Base-by-base conservation (phyloP, 2,797 vertebrate genomes). In the Helarctos malayanus region DNA sequence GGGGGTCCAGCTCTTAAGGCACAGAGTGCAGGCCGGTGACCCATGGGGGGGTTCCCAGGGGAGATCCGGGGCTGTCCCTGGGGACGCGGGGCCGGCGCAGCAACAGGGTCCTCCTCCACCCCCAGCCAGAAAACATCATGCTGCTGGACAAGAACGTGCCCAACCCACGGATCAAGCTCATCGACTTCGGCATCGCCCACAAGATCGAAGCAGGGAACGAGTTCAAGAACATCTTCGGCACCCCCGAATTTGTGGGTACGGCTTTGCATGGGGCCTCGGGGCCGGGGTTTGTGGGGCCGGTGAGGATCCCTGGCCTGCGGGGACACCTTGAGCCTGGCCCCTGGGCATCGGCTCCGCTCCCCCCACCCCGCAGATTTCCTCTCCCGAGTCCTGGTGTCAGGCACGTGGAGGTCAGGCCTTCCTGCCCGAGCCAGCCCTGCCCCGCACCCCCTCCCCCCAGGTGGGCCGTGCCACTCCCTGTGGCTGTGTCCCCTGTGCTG, bases 151-250 rank as follows among this genome's bases (percentile, higher is more conserved):
- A 99, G 98, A 99, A 99, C 0, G 99, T 99, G 57, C 99, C 99
- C 10, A 99, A 99, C 97, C 99, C 99, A 25, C 99, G 99, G 88
- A 99, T 99, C 98, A 99, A 99, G 97, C 99, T 99, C 94, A 99
- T 99, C 0, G 99, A 99, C 98, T 99, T 99, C 0, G 99, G 99
- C 69, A 99, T 99, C 0, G 99, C 99, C 80, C 99, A 99, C 98
- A 99, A 99, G 98, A 99, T 99, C 0, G 99, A 99, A 98, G 99
- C 99, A 0, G 99, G 99, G 59, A 99, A 99, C 0, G 99, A 99
- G 98, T 99, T 99, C 98, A 99, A 99, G 98, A 99, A 99, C 97
- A 99, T 99, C 95, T 99, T 99, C 23, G 99, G 99, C 94, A 99
- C 99, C 0, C 99, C 99, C 0, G 99, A 99, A 98, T 99, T 99